Percentiles rank a stretch among this genome's conserved stretches.
These are phyloP conservation scores for Orthosia gothica DNA, from an alignment of 2,888 invertebrate genomes.

Conservation along the genomic window DNA sequence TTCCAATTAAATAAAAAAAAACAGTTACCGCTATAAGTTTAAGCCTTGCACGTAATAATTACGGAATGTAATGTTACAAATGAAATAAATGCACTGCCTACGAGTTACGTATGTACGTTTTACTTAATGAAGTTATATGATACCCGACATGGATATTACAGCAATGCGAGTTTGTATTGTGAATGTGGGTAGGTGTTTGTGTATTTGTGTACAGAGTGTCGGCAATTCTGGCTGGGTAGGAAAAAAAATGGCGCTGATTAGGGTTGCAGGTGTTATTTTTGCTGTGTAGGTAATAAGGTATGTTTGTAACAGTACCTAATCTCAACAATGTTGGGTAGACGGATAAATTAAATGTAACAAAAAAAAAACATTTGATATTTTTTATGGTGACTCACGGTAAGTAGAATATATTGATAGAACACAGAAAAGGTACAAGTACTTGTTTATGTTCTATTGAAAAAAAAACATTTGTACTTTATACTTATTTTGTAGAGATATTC, in stretches of 20 bases:
- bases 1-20: background rate
- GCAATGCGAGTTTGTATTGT: constrained; percentile 4
- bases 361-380: too few species aligned
- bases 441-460: too few species aligned
- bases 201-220: constrained; percentile 12
- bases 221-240: background rate
- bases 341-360: too few species aligned
- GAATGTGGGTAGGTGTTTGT: constrained; percentile 15
- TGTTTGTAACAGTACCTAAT: too few species aligned
- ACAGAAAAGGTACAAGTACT: too few species aligned
- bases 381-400: too few species aligned
- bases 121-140: constrained; percentile 74
- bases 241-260: constrained; percentile 14
- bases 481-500: too few species aligned
- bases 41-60: constrained; percentile 67
- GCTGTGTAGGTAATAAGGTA: too few species aligned
- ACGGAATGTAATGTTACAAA: constrained; percentile 69
- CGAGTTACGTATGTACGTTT: constrained; percentile 66
- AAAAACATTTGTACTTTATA: too few species aligned
- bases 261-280: background rate
- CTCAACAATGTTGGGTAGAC: too few species aligned
- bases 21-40: constrained; percentile 22
- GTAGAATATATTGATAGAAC: too few species aligned
- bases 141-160: constrained; percentile 55
- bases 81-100: constrained; percentile 70